Percentiles rank a stretch among this genome's conserved stretches.
Evolutionary conservation across 2,888 invertebrate species (phyloP).

Genomic region (Halocaridina rubra): DNA sequence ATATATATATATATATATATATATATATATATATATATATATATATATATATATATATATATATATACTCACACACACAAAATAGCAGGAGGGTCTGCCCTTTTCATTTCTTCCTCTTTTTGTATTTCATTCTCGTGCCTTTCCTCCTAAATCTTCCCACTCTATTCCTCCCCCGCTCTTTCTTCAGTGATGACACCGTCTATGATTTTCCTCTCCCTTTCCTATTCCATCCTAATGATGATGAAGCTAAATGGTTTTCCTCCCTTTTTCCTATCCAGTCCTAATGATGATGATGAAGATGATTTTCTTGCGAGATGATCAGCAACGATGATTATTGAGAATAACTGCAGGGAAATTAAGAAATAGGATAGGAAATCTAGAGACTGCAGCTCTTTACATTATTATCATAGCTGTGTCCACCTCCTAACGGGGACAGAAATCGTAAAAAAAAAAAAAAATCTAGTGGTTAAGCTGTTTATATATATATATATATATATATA

Average conservation of each 20-base stretch:
- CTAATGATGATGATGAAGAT: not conserved
- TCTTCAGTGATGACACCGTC: not conserved
- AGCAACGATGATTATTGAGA: not conserved
- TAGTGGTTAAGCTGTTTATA: not conserved
- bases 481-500: not conserved
- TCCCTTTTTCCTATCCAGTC: not conserved
- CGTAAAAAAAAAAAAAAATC: no score
- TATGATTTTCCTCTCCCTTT: not conserved
- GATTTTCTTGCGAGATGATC: no score
- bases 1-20: no score
- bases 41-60: not conserved
- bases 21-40: not conserved
- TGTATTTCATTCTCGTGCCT: not conserved
- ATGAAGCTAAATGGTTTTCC: no score
- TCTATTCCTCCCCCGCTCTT: not conserved
- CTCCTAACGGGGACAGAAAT: no score
- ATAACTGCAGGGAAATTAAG: not conserved
- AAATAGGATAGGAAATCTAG: not conserved
- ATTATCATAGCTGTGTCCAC: no score
- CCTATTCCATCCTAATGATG: not conserved
- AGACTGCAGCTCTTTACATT: no score
- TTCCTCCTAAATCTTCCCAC: not conserved
- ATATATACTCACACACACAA: no score
- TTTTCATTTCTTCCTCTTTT: not conserved
- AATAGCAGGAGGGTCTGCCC: not conserved